phyloP scores from a whole-genome alignment of 1,140 invertebrate genomes.

The Zaprionus vittiger region DNA sequence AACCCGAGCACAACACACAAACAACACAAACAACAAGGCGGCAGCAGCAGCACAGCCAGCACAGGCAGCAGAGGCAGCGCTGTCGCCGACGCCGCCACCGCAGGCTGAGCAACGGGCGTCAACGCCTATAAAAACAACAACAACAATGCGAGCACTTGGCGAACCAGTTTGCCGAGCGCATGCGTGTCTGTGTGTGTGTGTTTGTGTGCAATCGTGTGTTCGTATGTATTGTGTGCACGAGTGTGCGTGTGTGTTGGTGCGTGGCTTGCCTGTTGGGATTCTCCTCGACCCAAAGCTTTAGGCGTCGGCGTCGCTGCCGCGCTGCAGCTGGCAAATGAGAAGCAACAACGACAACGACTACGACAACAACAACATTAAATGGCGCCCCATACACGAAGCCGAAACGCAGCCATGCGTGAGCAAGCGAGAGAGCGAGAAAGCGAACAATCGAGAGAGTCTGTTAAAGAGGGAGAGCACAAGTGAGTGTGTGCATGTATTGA shows the following conservation, averaged over 20 bases:
- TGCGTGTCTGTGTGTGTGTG: constrained; percentile 36
- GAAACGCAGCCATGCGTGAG: constrained; percentile 53
- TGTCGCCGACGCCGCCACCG: constrained; percentile 26
- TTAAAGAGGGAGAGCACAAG: constrained; percentile 23
- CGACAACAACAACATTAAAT: constrained; percentile 59
- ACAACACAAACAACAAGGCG: constrained; percentile 8
- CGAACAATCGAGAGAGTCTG: constrained; percentile 19
- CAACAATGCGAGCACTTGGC: constrained; percentile 60
- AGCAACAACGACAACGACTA: constrained; percentile 45
- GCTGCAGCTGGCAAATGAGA: constrained; percentile 66
- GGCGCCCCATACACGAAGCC: constrained; percentile 59
- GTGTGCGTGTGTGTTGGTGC: constrained; percentile 37
- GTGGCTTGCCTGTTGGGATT: constrained; percentile 70
- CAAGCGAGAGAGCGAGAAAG: constrained; percentile 34
- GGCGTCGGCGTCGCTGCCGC: constrained; percentile 44
- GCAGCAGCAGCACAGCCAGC: constrained; percentile 13
- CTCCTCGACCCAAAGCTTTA: constrained; percentile 45
- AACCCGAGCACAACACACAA: constrained; percentile 31
- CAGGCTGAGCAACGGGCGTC: constrained; percentile 51
- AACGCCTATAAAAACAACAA: constrained; percentile 55
- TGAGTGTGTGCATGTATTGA: constrained; percentile 28
- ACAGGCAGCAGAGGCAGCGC: constrained; percentile 4
- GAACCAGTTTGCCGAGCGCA: constrained; percentile 66
- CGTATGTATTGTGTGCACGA: constrained; percentile 2
- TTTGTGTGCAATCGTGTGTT: constrained; percentile 20